These are phyloP conservation scores for Pangasius larnaudii DNA, from an alignment of 2,797 vertebrate genomes.

Conservation along the genomic window DNA sequence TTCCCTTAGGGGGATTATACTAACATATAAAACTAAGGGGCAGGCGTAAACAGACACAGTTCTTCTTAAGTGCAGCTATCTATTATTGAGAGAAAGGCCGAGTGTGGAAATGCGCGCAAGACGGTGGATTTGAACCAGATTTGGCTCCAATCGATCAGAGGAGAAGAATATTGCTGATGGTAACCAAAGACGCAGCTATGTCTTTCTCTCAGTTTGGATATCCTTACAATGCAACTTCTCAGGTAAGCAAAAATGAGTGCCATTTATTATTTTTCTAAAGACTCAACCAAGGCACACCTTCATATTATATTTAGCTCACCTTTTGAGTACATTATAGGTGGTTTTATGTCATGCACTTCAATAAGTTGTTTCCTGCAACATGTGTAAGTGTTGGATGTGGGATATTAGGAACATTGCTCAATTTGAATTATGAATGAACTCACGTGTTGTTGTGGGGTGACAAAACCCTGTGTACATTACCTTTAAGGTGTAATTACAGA, in stretches of 20 bases:
- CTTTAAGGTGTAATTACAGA: slow-evolving; percentile 65
- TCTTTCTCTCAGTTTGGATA: slow-evolving; percentile 99
- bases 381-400: slow-evolving; percentile 20
- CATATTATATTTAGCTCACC: neutral
- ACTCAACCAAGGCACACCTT: neutral
- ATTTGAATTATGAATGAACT: slow-evolving; percentile 84
- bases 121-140: slow-evolving; percentile 87
- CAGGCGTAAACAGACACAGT: slow-evolving; percentile 79
- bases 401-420: slow-evolving; percentile 51
- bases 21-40: slow-evolving; percentile 83
- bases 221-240: slow-evolving; percentile 92
- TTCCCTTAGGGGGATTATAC: slow-evolving; percentile 81
- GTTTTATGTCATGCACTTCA: neutral
- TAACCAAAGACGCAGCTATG: slow-evolving; percentile 92
- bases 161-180: slow-evolving; percentile 88
- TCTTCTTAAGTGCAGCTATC: slow-evolving; percentile 84
- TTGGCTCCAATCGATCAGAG: slow-evolving; percentile 88
- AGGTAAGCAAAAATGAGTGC: slow-evolving; percentile 82
- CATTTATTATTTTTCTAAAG: slow-evolving; percentile 36
- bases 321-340: neutral
- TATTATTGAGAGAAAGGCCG: slow-evolving; percentile 90
- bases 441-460: slow-evolving; percentile 79
- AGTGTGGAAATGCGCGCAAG: slow-evolving; percentile 86
- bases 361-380: neutral
- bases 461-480: slow-evolving; percentile 77